Evolutionary conservation across 2,113 vertebrate species (phyloP).

Genomic region (Barnardius zonarius): DNA sequence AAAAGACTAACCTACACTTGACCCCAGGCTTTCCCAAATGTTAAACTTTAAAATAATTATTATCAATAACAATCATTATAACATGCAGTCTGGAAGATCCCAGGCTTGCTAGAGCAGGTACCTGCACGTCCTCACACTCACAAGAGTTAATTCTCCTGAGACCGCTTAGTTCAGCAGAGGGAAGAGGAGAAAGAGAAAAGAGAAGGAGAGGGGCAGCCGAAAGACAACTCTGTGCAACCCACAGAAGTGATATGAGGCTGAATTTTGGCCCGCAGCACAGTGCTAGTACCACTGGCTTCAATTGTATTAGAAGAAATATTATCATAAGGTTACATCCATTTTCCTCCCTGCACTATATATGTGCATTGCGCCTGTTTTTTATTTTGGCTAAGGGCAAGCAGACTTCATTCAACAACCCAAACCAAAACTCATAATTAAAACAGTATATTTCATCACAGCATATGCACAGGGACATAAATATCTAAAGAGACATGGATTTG

Average conservation of each 20-base stretch:
- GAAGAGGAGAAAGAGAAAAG: not conserved
- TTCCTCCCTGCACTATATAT: not conserved
- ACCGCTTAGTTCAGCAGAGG: not conserved
- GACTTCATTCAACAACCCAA: conserved; percentile 45
- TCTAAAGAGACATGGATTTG: conserved; percentile 56
- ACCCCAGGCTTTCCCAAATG: not conserved
- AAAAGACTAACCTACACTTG: not conserved
- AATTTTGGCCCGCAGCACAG: not conserved
- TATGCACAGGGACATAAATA: conserved; percentile 45
- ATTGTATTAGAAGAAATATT: not conserved
- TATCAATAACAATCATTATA: not conserved
- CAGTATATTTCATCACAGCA: conserved; percentile 27
- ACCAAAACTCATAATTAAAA: conserved; percentile 50
- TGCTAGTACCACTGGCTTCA: not conserved
- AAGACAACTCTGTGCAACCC: not conserved
- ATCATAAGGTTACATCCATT: not conserved
- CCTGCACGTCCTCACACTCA: not conserved
- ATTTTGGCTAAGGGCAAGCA: conserved; percentile 64
- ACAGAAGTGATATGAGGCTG: not conserved
- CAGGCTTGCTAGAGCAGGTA: not conserved
- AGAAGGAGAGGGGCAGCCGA: not conserved
- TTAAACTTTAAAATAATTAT: not conserved
- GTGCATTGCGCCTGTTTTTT: conserved; percentile 27
- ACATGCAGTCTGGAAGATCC: not conserved
- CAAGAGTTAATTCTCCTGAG: not conserved